Evolutionary conservation across 1,140 invertebrate species (phyloP).

Genomic region (Propsilocerus akamusi): DNA sequence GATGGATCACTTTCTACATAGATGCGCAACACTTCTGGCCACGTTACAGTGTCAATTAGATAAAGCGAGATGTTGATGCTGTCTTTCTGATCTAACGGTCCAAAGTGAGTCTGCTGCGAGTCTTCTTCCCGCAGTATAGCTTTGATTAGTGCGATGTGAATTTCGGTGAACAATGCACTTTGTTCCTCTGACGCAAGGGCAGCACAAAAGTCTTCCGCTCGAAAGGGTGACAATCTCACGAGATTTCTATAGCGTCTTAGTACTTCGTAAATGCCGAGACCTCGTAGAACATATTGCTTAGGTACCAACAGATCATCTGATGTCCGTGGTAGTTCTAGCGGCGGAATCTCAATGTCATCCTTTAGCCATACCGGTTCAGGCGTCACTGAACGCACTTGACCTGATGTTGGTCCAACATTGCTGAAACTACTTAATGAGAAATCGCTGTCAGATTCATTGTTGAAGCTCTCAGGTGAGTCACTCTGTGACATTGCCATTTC

Average conservation of each 20-base stretch:
- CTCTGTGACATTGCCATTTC: conserved; percentile 37
- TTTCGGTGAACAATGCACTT: conserved; percentile 71
- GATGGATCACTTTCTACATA: conserved; percentile 78
- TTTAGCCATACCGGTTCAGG: conserved; percentile 79
- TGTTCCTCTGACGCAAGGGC: conserved; percentile 83
- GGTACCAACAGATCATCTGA: conserved; percentile 80
- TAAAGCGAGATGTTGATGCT: conserved; percentile 85
- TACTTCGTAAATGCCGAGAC: conserved; percentile 82
- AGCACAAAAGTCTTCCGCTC: conserved; percentile 91
- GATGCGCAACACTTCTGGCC: conserved; percentile 75
- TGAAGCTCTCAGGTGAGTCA: conserved; percentile 41
- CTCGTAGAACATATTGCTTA: conserved; percentile 56
- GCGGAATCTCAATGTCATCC: conserved; percentile 53
- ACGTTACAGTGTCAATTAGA: conserved; percentile 84
- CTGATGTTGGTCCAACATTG: conserved; percentile 25
- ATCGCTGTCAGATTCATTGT: conserved; percentile 59
- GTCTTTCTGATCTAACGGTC: conserved; percentile 89
- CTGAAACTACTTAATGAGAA: conserved; percentile 60
- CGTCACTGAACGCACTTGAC: conserved; percentile 41
- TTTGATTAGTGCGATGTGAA: conserved; percentile 83
- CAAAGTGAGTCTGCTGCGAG: conserved; percentile 84
- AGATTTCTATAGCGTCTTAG: conserved; percentile 77
- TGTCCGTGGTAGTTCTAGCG: conserved; percentile 60
- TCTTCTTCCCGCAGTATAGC: conserved; percentile 87
- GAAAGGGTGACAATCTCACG: conserved; percentile 79